Base-by-base conservation (phyloP, 2,888 invertebrate species). In the Drosophila prostipennis region DNA sequence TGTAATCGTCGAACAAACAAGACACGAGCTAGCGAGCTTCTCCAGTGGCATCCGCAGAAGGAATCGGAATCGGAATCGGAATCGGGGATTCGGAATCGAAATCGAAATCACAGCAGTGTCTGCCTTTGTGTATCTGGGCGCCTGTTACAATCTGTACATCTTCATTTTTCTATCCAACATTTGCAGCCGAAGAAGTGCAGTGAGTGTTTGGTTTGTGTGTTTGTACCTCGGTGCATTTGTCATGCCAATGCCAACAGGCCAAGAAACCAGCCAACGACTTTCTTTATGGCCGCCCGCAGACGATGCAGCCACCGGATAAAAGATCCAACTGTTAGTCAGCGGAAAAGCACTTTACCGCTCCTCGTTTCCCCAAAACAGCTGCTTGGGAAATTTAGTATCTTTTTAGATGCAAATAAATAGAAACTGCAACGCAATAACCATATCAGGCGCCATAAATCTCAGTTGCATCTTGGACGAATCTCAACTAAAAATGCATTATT, bases 101-200 rank as follows among this genome's bases (percentile, higher is more conserved):
- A 36, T 32, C 16, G 39, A 10, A 34, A 36, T 32, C 16, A 14
- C 43, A 42, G 43, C 11, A 8, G 26, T 23, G 42, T 42, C 67
- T 60, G 48, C 37, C 48, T 55, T 26, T 19, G 23, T 6, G 51
- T 42, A 64, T 72, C 82, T 89, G 90, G 26, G 78, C 87, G 85
- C 90, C 90, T 89, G 81, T 69, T 89, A 67, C 46, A 79, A 78
- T 83, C 80, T 85, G 89, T 90, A 89, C 89, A 89, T 89, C 89
- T 89, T 89, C 88, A 89, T 88, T 90, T 89, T 90, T 81, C 89
- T 74, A 83, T 74, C 70, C 69, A 72, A 60, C 36, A 34, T 34
- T 26, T 43, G 51, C 73, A 63, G 73, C 67, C 59, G 68, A 57
- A 57, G 65, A 26, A 29, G n/a, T n/a, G 13, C 5, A 32, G 61